A percentile compares a stretch with the other conserved stretches of the same genome.
Evolutionary conservation across 2,888 invertebrate genomes (phyloP).

Genomic region (Bedellia somnulentella): DNA sequence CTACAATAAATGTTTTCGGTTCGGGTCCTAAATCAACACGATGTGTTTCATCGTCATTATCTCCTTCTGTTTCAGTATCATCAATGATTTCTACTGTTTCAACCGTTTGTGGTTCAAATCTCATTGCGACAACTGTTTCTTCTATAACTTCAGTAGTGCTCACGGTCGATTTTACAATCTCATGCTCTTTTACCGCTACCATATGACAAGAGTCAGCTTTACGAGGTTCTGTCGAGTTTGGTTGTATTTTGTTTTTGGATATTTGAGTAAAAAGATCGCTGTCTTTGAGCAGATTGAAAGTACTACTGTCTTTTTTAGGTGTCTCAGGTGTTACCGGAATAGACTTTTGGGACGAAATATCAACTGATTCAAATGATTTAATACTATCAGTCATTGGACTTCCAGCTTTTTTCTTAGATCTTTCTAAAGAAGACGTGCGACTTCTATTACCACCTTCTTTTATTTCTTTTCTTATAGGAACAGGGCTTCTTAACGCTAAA

Average conservation of each 20-base stretch:
- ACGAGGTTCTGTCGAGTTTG: slow-evolving; percentile 13
- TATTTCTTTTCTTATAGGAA: slow-evolving; percentile 31
- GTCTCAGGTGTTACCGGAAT: slow-evolving; percentile 29
- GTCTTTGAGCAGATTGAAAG: slow-evolving; percentile 67
- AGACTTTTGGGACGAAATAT: slow-evolving; percentile 18
- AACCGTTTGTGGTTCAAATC: slow-evolving; percentile 55
- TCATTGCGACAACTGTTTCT: slow-evolving; percentile 53
- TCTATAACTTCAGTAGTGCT: slow-evolving; percentile 35
- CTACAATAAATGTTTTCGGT: slow-evolving; percentile 39
- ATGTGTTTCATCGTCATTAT: slow-evolving; percentile 11
- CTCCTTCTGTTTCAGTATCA: too few relatives aligned
- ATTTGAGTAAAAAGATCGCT: slow-evolving; percentile 72
- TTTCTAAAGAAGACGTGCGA: slow-evolving; percentile 26
- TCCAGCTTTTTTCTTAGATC: slow-evolving; percentile 14
- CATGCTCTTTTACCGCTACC: slow-evolving; percentile 70
- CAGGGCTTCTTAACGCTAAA: slow-evolving; percentile 38
- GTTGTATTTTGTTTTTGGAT: slow-evolving; percentile 45
- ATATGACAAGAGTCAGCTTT: slow-evolving; percentile 46
- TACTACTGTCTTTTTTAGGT: slow-evolving; percentile 53
- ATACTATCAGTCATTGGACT: slow-evolving; percentile 15
- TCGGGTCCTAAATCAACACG: slow-evolving; percentile 25
- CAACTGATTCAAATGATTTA: slow-evolving; percentile 17
- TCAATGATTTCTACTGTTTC: slow-evolving; percentile 56
- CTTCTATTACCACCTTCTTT: slow-evolving; percentile 28
- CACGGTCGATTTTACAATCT: slow-evolving; percentile 68